Conservation (phyloP, 2,888 invertebrate genomes). For the Camponotus fellah region DNA sequence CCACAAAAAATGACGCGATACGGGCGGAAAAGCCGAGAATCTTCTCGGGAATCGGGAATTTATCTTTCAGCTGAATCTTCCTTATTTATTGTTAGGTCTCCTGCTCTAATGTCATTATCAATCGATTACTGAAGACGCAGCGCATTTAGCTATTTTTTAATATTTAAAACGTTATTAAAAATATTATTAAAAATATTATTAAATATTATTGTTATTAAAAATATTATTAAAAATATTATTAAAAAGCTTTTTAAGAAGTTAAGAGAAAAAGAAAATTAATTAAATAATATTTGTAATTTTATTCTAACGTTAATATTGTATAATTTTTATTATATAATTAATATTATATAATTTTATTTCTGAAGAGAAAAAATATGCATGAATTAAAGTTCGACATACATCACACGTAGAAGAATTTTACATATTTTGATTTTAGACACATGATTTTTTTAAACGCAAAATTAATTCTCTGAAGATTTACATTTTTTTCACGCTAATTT, state of each 20-base stretch:
- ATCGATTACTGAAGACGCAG: not conserved
- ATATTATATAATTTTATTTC: not conserved
- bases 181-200: not conserved
- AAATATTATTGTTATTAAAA: no score
- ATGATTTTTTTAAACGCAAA: not conserved
- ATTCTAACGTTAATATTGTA: not conserved
- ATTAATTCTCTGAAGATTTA: not conserved
- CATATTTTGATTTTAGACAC: not conserved
- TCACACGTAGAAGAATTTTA: not conserved
- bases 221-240: not conserved
- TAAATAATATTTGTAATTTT: not conserved
- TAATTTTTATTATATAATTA: not conserved
- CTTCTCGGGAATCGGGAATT: conserved; percentile 3
- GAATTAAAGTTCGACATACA: not conserved
- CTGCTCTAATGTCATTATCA: not conserved
- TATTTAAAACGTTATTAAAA: not conserved
- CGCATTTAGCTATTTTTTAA: not conserved
- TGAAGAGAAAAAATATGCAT: not conserved
- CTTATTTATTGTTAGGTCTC: not conserved
- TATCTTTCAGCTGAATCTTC: conserved; percentile 20
- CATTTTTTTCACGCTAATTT: not conserved
- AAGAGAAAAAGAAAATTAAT: no score
- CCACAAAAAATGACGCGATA: conserved; percentile 13
- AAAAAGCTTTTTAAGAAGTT: not conserved
- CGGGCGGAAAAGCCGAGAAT: not conserved